phyloP scores from a whole-genome alignment of 2,888 invertebrate genomes.

The Synanthedon tipuliformis region DNA sequence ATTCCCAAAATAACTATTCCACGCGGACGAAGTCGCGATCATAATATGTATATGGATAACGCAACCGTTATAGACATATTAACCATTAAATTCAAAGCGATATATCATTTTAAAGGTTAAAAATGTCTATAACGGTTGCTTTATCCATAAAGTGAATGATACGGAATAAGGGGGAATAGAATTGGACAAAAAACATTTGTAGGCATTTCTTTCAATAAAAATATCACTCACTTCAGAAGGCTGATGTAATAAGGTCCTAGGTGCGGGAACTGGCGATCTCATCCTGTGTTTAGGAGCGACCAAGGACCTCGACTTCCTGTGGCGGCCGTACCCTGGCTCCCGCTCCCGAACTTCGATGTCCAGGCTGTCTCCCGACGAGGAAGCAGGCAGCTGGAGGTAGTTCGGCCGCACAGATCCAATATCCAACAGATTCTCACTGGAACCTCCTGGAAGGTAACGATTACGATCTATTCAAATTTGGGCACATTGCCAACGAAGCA shows the following conservation, averaged over 20 bases:
- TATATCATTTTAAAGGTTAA: too few relatives aligned
- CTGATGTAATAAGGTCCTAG: constrained; percentile 30
- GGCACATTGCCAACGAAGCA: not conserved
- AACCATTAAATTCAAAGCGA: too few relatives aligned
- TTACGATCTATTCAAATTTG: too few relatives aligned
- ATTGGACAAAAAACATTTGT: too few relatives aligned
- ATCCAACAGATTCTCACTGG: constrained; percentile 48
- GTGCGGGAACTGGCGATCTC: constrained; percentile 47
- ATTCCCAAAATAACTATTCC: too few relatives aligned
- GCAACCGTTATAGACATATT: too few relatives aligned
- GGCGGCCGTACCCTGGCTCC: constrained; percentile 27
- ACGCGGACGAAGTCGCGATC: too few relatives aligned
- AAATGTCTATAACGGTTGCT: too few relatives aligned
- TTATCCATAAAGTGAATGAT: too few relatives aligned
- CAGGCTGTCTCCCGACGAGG: constrained; percentile 58
- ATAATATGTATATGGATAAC: too few relatives aligned
- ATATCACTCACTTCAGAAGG: constrained; percentile 30
- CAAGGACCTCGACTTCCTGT: constrained; percentile 53
- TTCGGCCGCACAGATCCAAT: constrained; percentile 33
- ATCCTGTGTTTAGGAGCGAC: constrained; percentile 43
- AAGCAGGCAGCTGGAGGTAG: constrained; percentile 46
- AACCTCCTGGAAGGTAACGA: constrained; percentile 41
- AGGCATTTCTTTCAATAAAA: not conserved
- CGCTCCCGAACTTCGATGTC: constrained; percentile 50
- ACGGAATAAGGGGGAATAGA: too few relatives aligned